Evolutionary conservation across 1,140 invertebrate species (phyloP).

Genomic region (Pseudomyrmex flavicornis): DNA sequence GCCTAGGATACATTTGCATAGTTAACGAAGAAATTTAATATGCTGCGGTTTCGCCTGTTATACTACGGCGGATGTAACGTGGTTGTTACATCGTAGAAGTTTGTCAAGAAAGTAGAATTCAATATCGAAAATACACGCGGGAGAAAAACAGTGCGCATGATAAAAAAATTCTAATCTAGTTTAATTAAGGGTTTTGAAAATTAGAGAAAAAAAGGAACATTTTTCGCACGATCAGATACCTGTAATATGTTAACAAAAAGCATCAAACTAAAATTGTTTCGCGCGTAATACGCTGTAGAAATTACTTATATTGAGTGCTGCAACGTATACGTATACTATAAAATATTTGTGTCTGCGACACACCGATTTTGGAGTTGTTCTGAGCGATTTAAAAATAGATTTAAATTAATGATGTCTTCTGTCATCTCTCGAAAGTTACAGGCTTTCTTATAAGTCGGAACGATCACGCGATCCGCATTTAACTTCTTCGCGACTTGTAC

Average conservation of each 20-base stretch:
- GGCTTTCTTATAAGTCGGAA: neutral
- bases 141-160: no score
- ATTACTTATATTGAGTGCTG: no score
- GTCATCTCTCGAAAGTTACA: neutral
- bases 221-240: neutral
- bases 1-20: constrained; percentile 24
- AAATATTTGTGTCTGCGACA: no score
- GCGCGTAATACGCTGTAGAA: neutral
- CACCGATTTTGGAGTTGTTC: no score
- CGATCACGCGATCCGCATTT: constrained; percentile 4
- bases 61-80: constrained; percentile 3
- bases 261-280: neutral
- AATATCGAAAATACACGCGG: constrained; percentile 7
- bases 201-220: neutral
- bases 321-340: no score
- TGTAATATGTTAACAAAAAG: neutral
- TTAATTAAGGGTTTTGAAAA: neutral
- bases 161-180: neutral
- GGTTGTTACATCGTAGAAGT: constrained; percentile 36
- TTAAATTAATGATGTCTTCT: neutral
- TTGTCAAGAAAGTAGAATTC: constrained; percentile 6
- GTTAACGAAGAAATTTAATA: constrained; percentile 59
- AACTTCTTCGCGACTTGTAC: constrained; percentile 29
- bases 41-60: constrained; percentile 26
- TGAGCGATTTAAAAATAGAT: neutral